phyloP scores from a whole-genome alignment of 1,140 invertebrate species.

The Microplitis demolitor region DNA sequence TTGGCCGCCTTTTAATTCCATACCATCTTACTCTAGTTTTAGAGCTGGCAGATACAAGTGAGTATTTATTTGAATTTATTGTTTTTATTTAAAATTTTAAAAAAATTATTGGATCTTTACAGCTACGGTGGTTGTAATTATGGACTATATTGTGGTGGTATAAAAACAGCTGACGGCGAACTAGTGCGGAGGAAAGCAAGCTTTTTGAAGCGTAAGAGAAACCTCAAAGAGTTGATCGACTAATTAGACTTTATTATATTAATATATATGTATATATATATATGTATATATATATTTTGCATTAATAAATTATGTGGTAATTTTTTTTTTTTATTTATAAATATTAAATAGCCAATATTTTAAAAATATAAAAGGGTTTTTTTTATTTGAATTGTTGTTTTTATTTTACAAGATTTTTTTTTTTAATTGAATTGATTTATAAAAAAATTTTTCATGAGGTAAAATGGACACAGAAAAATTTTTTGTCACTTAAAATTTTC shows the following conservation, averaged over 20 bases:
- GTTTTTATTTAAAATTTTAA: not conserved
- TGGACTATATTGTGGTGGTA: constrained; percentile 24
- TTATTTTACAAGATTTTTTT: no score
- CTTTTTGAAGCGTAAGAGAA: constrained; percentile 26
- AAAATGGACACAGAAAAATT: no score
- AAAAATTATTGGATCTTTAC: not conserved
- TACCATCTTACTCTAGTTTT: not conserved
- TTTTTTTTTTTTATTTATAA: no score
- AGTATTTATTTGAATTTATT: not conserved
- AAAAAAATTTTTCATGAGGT: no score
- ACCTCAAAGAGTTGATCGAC: constrained; percentile 22
- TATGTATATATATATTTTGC: not conserved
- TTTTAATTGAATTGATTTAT: no score
- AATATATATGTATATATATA: not conserved
- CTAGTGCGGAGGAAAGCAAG: constrained; percentile 23
- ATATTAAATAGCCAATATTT: no score
- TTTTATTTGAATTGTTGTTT: no score
- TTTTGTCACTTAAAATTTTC: no score
- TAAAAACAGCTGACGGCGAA: constrained; percentile 16
- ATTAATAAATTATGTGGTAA: no score
- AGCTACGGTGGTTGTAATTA: constrained; percentile 11
- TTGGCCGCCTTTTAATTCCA: constrained; percentile 19
- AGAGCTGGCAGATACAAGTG: not conserved
- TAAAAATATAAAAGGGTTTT: no score
- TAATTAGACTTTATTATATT: not conserved